phyloP scores from a whole-genome alignment of 2,113 vertebrate species.

The Corydoras sp. region DNA sequence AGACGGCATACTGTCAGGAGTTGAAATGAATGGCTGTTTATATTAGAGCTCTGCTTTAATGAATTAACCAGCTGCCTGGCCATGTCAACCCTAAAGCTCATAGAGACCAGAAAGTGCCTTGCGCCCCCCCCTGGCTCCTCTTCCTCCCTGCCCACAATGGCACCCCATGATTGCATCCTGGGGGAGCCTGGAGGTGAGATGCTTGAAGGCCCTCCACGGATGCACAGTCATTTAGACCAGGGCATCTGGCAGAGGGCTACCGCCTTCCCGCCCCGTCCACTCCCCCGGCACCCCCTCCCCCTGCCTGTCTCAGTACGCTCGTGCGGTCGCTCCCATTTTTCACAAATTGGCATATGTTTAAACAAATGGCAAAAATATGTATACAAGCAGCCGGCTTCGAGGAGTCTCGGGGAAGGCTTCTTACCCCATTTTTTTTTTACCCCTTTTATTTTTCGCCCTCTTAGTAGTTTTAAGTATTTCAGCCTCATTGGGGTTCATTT shows the following conservation, averaged over 20 bases:
- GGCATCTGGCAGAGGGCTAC: conserved; percentile 76
- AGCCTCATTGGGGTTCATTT: not conserved
- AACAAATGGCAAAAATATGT: conserved; percentile 57
- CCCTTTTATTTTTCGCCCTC: not conserved
- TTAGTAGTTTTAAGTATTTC: conserved; percentile 4
- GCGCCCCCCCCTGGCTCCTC: conserved; percentile 27
- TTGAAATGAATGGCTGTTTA: conserved; percentile 99
- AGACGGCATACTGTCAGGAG: conserved; percentile 86
- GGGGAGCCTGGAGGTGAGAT: conserved; percentile 60
- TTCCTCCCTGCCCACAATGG: conserved; percentile 54
- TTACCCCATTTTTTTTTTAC: conserved; percentile 22
- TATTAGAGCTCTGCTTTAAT: conserved; percentile 99
- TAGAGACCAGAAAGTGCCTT: conserved; percentile 79
- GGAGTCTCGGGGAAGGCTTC: conserved; percentile 26
- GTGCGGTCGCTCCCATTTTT: conserved; percentile 81
- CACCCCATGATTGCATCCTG: conserved; percentile 87
- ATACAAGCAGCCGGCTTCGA: conserved; percentile 43
- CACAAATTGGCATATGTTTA: conserved; percentile 87
- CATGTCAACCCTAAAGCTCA: conserved; percentile 84
- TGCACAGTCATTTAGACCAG: conserved; percentile 65
- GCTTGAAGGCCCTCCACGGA: conserved; percentile 52
- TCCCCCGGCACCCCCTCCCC: conserved; percentile 52
- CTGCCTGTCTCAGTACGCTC: conserved; percentile 51
- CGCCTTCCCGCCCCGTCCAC: conserved; percentile 56
- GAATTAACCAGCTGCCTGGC: conserved; percentile 91